Evolutionary conservation across 1,140 invertebrate genomes (phyloP).

Genomic region (Apolygus lucorum): DNA sequence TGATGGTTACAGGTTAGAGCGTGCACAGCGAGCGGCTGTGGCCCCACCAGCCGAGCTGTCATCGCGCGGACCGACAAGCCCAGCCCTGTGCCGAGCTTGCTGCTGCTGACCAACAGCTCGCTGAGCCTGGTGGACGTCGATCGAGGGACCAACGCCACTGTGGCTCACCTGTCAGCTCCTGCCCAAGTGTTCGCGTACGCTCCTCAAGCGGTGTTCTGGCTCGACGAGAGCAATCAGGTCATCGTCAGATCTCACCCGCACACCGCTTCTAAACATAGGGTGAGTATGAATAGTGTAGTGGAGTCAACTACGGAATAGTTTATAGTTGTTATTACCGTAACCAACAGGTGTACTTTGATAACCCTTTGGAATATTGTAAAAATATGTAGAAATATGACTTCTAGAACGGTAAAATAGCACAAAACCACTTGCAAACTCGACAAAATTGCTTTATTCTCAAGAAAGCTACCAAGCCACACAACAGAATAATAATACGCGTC

Average conservation of each 20-base stretch:
- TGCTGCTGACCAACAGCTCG: slow-evolving; percentile 61
- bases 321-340: no score
- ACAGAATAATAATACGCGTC: no score
- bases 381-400: no score
- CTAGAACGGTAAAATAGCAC: no score
- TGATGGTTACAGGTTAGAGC: slow-evolving; percentile 56
- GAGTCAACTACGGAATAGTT: no score
- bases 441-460: no score
- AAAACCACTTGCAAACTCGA: no score
- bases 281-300: no score
- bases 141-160: slow-evolving; percentile 39
- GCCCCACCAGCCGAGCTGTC: slow-evolving; percentile 53
- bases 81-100: slow-evolving; percentile 63
- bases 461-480: no score
- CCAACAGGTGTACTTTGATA: no score
- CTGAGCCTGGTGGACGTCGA: slow-evolving; percentile 67
- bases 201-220: slow-evolving; percentile 56
- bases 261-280: slow-evolving; percentile 46
- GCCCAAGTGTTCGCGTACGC: slow-evolving; percentile 53
- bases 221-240: slow-evolving; percentile 64
- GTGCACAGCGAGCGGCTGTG: slow-evolving; percentile 62
- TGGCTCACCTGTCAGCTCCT: slow-evolving; percentile 41
- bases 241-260: slow-evolving; percentile 55
- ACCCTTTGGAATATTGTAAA: no score
- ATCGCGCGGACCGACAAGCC: slow-evolving; percentile 53